These are phyloP conservation scores for Aquatica leii DNA, from an alignment of 2,888 invertebrate genomes.

Conservation along the genomic window DNA sequence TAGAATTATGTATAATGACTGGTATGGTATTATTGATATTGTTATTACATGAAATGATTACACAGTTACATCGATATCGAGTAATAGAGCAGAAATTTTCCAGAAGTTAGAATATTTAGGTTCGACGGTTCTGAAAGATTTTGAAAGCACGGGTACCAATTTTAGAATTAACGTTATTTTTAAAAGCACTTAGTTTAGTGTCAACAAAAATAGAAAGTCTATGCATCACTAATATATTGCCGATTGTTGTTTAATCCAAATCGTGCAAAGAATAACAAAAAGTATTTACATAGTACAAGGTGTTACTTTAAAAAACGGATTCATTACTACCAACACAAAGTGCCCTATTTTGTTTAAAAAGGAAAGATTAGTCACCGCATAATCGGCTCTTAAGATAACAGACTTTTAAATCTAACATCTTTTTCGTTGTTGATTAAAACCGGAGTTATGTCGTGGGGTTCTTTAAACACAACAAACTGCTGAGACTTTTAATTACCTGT, in stretches of 20 bases:
- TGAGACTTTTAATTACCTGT: constrained; percentile 62
- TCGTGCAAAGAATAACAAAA: not conserved
- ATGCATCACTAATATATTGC: not conserved
- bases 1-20: too few relatives aligned
- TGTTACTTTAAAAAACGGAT: constrained; percentile 33
- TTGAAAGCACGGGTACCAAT: too few relatives aligned
- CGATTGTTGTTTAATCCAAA: constrained; percentile 1
- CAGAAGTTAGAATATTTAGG: too few relatives aligned
- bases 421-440: constrained; percentile 56
- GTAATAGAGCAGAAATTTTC: too few relatives aligned
- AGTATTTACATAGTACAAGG: constrained; percentile 19
- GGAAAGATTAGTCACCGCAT: constrained; percentile 32
- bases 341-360: constrained; percentile 34
- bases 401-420: constrained; percentile 43
- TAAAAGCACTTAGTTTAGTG: too few relatives aligned
- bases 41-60: too few relatives aligned
- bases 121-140: too few relatives aligned
- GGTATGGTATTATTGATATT: too few relatives aligned
- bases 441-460: constrained; percentile 54
- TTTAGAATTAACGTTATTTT: too few relatives aligned
- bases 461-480: constrained; percentile 55
- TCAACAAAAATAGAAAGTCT: not conserved
- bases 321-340: constrained; percentile 28
- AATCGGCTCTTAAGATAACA: constrained; percentile 38
- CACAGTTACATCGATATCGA: too few relatives aligned